Base-by-base conservation (phyloP, 53 echinoderm and acorn worm genomes). In the Echinarachnius parma region DNA sequence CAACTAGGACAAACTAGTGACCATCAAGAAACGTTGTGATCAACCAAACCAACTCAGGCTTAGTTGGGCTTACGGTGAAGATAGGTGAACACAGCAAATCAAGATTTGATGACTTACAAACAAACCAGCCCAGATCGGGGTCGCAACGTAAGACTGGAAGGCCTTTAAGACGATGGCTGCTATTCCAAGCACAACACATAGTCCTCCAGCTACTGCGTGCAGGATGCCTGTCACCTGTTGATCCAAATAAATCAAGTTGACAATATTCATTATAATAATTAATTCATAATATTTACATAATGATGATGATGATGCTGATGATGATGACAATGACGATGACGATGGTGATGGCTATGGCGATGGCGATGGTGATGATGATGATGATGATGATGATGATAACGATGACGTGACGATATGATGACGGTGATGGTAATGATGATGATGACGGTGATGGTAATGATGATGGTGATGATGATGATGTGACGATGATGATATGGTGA, bases 161-260 rank as follows among this genome's bases (percentile, higher is more conserved):
- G 64, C 64, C 44, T 64, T 23, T 23, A 64, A 27, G 16, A 44
- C 11, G 13, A 64, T 64, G 64, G 64, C 64, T 26, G 45, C 25
- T 25, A 64, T 64, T n/a, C 64, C 64, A 64, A 64, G 27, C 11
- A 64, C 27, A 0, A 64, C 4, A n/a, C 39, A 44, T 8, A 64
- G 11, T 27, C 22, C 45, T 45, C 64, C 64, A 37, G 64, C 64
- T 2, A 64, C 45, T 16, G 44, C 44, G 39, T 64, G 64, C 64
- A 64, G 16, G 19, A 44, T 45, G n/a, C 64, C 64, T 15, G 64
- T 64, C 27, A 64, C 64, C 64, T 64, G 63, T 13, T 44, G 16
- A 44, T 44, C 11, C 11, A 13, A 9, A 14, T 9, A 9, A 14
- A 42, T 42, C 8, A 9, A 9, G 44, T 42, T 42, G 44, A 42